Percentiles rank a stretch among this genome's conserved stretches.
These are phyloP conservation scores for Aplocera efformata DNA, from an alignment of 2,888 invertebrate genomes.

Conservation along the genomic window DNA sequence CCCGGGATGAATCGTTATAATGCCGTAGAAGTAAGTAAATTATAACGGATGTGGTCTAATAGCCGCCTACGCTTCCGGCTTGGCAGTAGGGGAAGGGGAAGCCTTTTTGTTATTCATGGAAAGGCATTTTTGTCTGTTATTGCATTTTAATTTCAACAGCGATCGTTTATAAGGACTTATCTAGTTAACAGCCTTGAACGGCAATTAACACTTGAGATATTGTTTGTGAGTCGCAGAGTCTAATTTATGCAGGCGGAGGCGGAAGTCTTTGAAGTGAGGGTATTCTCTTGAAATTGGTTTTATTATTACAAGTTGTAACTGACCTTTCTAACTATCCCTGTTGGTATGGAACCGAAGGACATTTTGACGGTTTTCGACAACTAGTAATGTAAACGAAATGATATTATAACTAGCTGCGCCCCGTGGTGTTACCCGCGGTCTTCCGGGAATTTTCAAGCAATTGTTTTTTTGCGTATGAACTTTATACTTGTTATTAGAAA, in stretches of 20 bases:
- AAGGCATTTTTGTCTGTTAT: conserved; percentile 37
- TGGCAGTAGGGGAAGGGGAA: conserved; percentile 30
- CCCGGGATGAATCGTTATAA: conserved; percentile 35
- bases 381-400: too few species aligned
- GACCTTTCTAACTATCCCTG: conserved; percentile 1
- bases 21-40: conserved; percentile 42
- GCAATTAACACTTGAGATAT: conserved; percentile 40
- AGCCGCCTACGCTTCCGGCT: conserved; percentile 47
- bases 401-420: too few species aligned
- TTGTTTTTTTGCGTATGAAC: too few species aligned
- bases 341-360: neutral
- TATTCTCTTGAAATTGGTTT: conserved; percentile 7
- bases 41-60: conserved; percentile 54
- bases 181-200: conserved; percentile 40
- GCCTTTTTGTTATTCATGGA: conserved; percentile 52
- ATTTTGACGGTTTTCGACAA: too few species aligned
- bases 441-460: too few species aligned
- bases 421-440: too few species aligned
- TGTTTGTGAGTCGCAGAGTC: conserved; percentile 22
- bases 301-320: conserved; percentile 6
- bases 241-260: conserved; percentile 28
- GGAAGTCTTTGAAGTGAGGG: conserved; percentile 16
- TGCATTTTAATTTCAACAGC: conserved; percentile 37
- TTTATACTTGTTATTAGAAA: too few species aligned
- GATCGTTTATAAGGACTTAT: conserved; percentile 41